Evolutionary conservation across 1,140 invertebrate genomes (phyloP).

Genomic region (Aphelinus atriplicis): DNA sequence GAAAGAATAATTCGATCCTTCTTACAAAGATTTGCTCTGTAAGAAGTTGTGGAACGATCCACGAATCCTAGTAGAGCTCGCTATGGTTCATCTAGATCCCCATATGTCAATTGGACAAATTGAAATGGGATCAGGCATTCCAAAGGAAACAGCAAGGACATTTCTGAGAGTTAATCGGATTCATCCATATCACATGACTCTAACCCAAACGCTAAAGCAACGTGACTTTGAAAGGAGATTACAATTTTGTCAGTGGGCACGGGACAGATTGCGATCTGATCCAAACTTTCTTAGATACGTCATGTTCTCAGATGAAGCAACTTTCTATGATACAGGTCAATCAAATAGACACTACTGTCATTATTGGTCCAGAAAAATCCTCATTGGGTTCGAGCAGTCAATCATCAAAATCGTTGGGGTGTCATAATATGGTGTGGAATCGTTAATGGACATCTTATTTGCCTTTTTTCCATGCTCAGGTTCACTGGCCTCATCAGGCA

Average conservation of each 20-base stretch:
- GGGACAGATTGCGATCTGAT: neutral
- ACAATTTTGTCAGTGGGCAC: neutral
- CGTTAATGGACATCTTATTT: no score
- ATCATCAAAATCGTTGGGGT: no score
- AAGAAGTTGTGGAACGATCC: neutral
- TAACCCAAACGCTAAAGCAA: neutral
- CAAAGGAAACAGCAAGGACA: neutral
- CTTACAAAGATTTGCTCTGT: constrained; percentile 6
- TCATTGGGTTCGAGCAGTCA: no score
- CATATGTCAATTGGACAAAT: constrained; percentile 1
- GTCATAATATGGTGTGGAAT: no score
- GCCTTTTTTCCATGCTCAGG: no score
- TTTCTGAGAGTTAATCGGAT: neutral
- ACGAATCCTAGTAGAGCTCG: neutral
- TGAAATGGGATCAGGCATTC: neutral
- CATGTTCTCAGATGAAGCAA: no score
- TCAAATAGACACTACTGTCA: no score
- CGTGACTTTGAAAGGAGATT: constrained; percentile 13
- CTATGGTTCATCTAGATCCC: neutral
- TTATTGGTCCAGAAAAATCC: no score
- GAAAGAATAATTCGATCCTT: neutral
- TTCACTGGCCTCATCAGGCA: no score
- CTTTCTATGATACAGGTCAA: no score
- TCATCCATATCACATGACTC: constrained; percentile 1
- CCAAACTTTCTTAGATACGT: neutral